These are phyloP conservation scores for Lithodes maja DNA, from an alignment of 2,888 invertebrate genomes.

Conservation along the genomic window DNA sequence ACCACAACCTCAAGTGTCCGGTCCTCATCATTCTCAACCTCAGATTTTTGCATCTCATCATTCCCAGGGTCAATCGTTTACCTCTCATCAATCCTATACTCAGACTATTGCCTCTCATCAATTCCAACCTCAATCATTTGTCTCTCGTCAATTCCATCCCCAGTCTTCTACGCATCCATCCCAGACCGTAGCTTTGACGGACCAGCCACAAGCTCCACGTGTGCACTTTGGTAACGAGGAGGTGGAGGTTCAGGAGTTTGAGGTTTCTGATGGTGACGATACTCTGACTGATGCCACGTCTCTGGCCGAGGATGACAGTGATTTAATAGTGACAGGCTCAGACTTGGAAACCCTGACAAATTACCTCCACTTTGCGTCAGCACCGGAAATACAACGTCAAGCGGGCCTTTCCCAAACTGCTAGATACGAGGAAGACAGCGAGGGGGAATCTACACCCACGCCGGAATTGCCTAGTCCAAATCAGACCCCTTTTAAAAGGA, in stretches of 20 bases:
- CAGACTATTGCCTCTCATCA: no score
- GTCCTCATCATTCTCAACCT: no score
- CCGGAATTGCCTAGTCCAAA: neutral
- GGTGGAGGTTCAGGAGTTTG: slow-evolving; percentile 55
- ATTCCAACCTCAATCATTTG: no score
- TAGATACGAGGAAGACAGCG: neutral
- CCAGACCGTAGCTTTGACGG: neutral
- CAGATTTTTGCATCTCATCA: no score
- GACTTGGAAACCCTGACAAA: slow-evolving; percentile 49
- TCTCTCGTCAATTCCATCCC: neutral
- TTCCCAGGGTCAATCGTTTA: no score
- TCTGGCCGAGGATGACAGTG: slow-evolving; percentile 46
- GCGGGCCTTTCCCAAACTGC: neutral
- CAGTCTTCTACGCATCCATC: neutral
- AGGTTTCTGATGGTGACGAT: slow-evolving; percentile 49
- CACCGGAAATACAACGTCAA: neutral
- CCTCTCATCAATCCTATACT: no score
- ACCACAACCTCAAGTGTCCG: neutral
- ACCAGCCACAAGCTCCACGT: neutral
- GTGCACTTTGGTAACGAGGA: slow-evolving; percentile 50
- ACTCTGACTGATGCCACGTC: slow-evolving; percentile 53
- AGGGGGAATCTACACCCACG: neutral
- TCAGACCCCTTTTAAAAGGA: neutral
- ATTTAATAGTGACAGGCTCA: slow-evolving; percentile 42
- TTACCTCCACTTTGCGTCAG: neutral